Base-by-base conservation (phyloP, 2,113 vertebrate species). In the Sciurus niger region DNA sequence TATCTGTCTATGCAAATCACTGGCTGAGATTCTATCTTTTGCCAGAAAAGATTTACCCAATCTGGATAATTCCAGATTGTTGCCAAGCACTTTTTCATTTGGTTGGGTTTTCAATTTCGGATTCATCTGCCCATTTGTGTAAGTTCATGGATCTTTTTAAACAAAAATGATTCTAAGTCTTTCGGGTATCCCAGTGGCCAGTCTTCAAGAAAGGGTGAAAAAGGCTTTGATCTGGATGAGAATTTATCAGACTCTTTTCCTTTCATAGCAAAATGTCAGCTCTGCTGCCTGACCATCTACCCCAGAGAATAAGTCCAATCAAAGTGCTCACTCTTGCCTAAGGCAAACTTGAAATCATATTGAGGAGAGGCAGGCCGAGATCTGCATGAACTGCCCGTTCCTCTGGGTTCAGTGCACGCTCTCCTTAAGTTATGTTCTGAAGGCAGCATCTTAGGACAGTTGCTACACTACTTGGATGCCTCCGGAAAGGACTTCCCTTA, bases 311-410 rank as follows among this genome's bases (percentile, higher is more conserved):
- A 63, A 63, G 25, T n/a, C 32, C 8, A 16, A 34, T 65, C 43
- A 55, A n/a, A 79, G 65, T 16, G 28, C 43, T 48, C n/a, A 22
- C 8, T 51, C 48, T 88, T 65, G 72, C 82, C 22, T 43, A 46
- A 93, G 67, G 55, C 51, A 93, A 68, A 34, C 51, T 63, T 79
- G 74, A 55, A 87, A 63, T 60, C 40, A 14, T 1, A 58, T 18
- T 0, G 25, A 32, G 53, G n/a, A 68, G 48, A 48, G 32, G 30
- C 3, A 4, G 72, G 16, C 40, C 1, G 18, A 58, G 11, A 65
- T n/a, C 25, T 0, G 0, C 12, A 40, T 67, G 84, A 82, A 12
- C 8, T 17, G 10, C 20, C 60, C 12, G 0, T 43, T n/a, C n/a
- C 9, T 40, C 28, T 16, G 13, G 51, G 34, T n/a, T 65, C 65